Percentiles rank a stretch among this genome's conserved stretches.
These are phyloP conservation scores for Vulpes vulpes DNA, from an alignment of 2,113 vertebrate species.

Conservation along the genomic window DNA sequence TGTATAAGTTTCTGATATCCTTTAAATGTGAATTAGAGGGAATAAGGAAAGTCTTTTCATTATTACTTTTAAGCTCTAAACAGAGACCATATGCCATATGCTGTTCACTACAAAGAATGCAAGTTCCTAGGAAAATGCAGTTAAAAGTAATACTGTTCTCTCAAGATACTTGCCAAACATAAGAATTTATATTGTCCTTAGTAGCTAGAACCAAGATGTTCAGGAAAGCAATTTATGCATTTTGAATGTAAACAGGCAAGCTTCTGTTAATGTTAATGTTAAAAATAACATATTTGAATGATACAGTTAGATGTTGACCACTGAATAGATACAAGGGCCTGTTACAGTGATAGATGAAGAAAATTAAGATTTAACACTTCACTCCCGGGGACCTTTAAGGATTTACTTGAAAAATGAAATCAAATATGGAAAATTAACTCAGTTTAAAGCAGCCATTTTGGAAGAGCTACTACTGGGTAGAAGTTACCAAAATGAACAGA, in stretches of 20 bases:
- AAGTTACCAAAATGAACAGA: conserved; percentile 4
- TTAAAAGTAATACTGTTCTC: background rate
- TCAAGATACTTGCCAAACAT: background rate
- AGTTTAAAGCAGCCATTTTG: background rate
- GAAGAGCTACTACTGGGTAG: background rate
- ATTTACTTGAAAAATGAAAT: background rate
- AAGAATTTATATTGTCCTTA: conserved; percentile 8
- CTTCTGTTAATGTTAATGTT: background rate
- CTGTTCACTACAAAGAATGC: background rate
- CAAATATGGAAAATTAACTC: background rate
- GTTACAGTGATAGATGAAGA: background rate
- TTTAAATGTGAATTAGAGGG: background rate
- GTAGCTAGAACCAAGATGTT: background rate
- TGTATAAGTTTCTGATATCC: background rate
- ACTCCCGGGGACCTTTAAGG: background rate
- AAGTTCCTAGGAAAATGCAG: background rate
- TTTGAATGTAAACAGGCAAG: conserved; percentile 7
- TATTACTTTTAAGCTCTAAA: conserved; percentile 50
- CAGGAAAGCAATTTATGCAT: conserved; percentile 19
- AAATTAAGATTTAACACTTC: conserved; percentile 26
- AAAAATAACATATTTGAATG: background rate
- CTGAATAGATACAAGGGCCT: background rate
- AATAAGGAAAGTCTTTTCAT: background rate
- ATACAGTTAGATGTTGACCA: background rate
- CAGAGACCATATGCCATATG: background rate